Conservation (phyloP, 2,888 invertebrate genomes). For the Deroplatys truncata region DNA sequence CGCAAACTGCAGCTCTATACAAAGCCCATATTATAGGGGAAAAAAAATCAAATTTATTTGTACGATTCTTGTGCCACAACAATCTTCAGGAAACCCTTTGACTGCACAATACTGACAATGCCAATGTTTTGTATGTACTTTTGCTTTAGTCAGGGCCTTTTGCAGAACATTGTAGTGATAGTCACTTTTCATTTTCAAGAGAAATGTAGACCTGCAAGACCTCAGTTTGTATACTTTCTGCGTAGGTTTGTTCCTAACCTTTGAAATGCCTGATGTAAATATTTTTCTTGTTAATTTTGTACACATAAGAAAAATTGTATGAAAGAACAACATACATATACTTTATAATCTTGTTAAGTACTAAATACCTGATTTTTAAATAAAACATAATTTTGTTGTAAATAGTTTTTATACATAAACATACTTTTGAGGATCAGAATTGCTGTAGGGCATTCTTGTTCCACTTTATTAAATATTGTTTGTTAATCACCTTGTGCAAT, state of each 20-base stretch:
- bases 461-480: neutral
- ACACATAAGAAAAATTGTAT: neutral
- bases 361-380: constrained; percentile 10
- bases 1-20: constrained; percentile 20
- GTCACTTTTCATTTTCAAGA: neutral
- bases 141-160: neutral
- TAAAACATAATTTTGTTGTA: neutral
- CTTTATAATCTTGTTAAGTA: neutral
- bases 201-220: neutral
- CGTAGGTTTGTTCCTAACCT: neutral
- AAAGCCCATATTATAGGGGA: neutral
- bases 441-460: neutral
- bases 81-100: neutral
- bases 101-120: neutral
- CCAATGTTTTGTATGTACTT: neutral
- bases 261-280: neutral
- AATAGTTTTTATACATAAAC: neutral
- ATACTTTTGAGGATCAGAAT: neutral
- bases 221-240: neutral
- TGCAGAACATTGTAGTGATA: neutral
- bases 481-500: constrained; percentile 18
- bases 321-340: neutral
- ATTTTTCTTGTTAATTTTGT: neutral
- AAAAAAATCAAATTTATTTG: neutral
- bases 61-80: neutral